Conservation (phyloP, 2,797 vertebrate genomes). For the Graptemys geographica region DNA sequence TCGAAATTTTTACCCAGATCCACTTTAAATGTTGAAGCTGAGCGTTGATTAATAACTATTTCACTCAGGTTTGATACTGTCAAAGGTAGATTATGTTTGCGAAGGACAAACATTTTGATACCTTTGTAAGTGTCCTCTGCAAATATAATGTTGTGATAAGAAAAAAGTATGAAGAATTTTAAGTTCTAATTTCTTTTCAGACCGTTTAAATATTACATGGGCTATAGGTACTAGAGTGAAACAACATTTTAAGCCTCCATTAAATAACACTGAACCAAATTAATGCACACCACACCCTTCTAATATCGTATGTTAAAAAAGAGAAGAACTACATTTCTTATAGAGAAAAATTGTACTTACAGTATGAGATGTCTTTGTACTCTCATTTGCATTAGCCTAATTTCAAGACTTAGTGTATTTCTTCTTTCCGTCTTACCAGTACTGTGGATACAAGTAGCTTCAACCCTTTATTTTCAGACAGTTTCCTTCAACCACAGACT, state of each 20-base stretch:
- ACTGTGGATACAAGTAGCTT: neutral
- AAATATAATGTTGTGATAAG: neutral
- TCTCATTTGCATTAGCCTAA: constrained; percentile 21
- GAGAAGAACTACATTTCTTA: neutral
- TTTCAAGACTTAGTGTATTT: constrained; percentile 18
- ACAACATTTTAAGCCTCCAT: neutral
- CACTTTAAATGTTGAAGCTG: constrained; percentile 40
- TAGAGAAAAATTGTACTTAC: constrained; percentile 69
- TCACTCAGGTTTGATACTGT: neutral
- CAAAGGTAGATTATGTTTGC: neutral
- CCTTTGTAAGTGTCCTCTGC: neutral
- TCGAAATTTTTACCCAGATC: constrained; percentile 32
- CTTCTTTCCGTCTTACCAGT: constrained; percentile 25
- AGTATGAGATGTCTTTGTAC: constrained; percentile 1
- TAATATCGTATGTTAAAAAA: fast-evolving
- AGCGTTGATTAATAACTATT: constrained; percentile 11
- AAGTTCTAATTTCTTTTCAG: neutral
- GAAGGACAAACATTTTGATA: neutral
- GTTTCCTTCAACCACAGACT: neutral
- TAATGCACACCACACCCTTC: fast-evolving
- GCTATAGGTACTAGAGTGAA: fast-evolving
- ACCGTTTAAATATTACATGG: neutral
- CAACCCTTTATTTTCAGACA: constrained; percentile 3
- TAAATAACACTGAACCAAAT: neutral
- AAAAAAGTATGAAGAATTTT: neutral